Conservation (phyloP, 2,888 invertebrate species). For the Cordilura impudica region DNA sequence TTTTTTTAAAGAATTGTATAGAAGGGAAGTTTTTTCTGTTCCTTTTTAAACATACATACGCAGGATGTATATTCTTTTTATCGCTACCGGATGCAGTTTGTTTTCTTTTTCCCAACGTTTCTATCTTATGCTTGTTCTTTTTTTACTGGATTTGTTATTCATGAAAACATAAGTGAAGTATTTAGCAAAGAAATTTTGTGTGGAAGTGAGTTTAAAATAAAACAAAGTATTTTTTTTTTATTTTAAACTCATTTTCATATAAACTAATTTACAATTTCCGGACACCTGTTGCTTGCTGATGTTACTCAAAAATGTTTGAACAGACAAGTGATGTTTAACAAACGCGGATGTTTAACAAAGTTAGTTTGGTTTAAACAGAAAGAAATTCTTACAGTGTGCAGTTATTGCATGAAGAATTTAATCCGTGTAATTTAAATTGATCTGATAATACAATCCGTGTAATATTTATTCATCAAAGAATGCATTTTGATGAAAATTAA, state of each 20-base stretch:
- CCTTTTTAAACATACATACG: constrained; percentile 17
- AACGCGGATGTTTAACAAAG: no score
- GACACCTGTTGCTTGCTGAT: constrained; percentile 44
- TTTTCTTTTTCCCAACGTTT: constrained; percentile 21
- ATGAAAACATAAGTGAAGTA: constrained; percentile 12
- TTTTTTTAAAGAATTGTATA: background rate
- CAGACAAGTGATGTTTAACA: no score
- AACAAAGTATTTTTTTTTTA: background rate
- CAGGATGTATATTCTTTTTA: constrained; percentile 45
- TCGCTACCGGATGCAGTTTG: constrained; percentile 51
- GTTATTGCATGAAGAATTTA: no score
- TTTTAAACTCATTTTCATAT: background rate
- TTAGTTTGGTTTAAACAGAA: no score
- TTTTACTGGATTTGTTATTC: constrained; percentile 18
- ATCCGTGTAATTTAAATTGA: no score
- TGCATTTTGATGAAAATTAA: no score
- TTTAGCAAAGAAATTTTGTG: background rate
- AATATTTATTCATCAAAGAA: no score
- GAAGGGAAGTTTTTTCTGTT: constrained; percentile 14
- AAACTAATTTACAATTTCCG: constrained; percentile 52
- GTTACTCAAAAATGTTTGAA: background rate
- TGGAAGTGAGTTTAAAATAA: background rate
- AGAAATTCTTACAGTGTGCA: background rate
- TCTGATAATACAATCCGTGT: no score
- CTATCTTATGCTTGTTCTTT: background rate